Evolutionary conservation across 2,797 vertebrate genomes (phyloP), one percentile per base, ranked within the genome.

Genomic region (Micropoecilia bifurca): DNA sequence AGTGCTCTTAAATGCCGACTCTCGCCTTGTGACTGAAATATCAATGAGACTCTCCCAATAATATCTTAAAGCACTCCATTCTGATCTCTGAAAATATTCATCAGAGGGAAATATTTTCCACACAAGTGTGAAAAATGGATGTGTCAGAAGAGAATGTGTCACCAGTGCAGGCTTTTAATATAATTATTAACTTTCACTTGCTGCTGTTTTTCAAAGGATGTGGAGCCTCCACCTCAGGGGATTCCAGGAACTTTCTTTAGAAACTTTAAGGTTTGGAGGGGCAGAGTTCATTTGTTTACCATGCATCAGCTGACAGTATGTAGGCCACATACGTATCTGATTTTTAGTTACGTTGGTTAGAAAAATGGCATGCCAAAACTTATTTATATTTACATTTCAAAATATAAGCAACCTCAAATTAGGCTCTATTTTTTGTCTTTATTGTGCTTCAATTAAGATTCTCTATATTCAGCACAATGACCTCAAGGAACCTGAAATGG

Each of bases 131-230:
- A 94, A 74, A 83, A 90, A 93, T 91, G 74, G 81, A 87, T 28
- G 82, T 90, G 90, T 92, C 92, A 90, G 80, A 90, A 86, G 77
- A 90, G 81, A 91, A 92, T 91, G 90, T 85, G 87, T 87, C 88
- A 85, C 78, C 78, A 75, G 80, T 78, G 80, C 81, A 86, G 83
- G 85, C 90, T 93, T 90, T 94, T 88, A 92, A 87, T 89, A 89
- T 93, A 91, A 92, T 94, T 93, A 93, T 94, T 93, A 90, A 88
- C 87, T 90, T 88, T 92, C 82, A 85, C 85, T 86, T 82, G 81
- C 74, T 83, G 87, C 89, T 83, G 80, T 91, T 93, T 92, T 89
- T 90, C 87, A 45, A 71, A 71, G 68, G 25, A 43, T 28, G 5
- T 12, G n/a, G 12, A 71, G 13, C 41, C 25, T 71, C 25, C 12